Evolutionary conservation across 2,888 invertebrate species (phyloP), one percentile per base, ranked within the genome.

Genomic region (Apodemia mormo): DNA sequence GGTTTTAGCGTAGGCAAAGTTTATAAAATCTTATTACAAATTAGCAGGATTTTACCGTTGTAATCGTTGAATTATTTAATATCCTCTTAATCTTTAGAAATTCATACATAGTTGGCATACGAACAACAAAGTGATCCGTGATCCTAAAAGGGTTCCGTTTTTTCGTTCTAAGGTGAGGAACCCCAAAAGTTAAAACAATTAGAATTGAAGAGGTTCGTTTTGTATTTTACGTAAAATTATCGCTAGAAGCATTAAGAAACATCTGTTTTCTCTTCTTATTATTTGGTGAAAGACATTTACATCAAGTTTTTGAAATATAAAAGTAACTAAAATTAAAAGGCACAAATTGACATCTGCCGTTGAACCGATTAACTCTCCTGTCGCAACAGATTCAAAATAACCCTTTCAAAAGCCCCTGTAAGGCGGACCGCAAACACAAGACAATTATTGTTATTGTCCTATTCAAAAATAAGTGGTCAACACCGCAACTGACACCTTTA

Each of bases 401-500:
- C 84, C 85, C 84, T 82, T 82, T 79, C 77, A 67, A 37, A 69
- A 54, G 54, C 54, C 75, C 74, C 81, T 4, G 61, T 33, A 81
- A 80, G 79, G 72, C 76, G 74, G 76, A 83, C 85, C 84, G 76
- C 85, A 84, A 80, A 75, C 72, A 71, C 73, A 79, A 81, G 78
- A 77, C 79, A 78, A 82, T 83, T 84, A 82, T 77, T 73, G 72
- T 78, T 75, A 79, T 80, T 78, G 75, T 61, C 37, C 65, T 33
- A 65, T 68, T 68, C 68, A 30, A 71, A 81, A 79, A 84, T 88
- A 92, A 90, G 88, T 87, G 92, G 92, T 88, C 92, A 90, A 82
- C 84, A 82, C 83, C 80, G 80, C 91, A 91, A 86, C 91, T 89
- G 92, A 89, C 92, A 91, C 92, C 87, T 86, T 77, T 76, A 74